phyloP scores from a whole-genome alignment of 2,888 invertebrate genomes.

The Leptopilina drosophilae region DNA sequence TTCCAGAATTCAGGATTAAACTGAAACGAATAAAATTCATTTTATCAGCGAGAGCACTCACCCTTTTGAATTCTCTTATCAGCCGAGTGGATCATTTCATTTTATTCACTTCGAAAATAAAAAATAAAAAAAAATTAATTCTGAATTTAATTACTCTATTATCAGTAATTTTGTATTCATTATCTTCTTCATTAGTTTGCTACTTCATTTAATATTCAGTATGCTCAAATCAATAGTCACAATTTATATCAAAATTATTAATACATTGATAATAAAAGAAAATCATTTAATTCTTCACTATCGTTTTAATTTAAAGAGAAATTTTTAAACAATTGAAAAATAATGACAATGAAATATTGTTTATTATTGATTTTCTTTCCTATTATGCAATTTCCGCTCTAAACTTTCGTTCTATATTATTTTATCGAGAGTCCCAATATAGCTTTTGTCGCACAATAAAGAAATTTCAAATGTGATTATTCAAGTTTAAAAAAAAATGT shows the following conservation, averaged over 20 bases:
- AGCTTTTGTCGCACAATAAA: not conserved
- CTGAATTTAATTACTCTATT: not conserved
- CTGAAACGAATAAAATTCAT: conserved; percentile 3
- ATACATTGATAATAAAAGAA: too few relatives aligned
- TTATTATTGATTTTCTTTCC: too few relatives aligned
- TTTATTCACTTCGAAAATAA: not conserved
- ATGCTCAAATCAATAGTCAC: too few relatives aligned
- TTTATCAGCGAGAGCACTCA: not conserved
- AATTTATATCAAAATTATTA: too few relatives aligned
- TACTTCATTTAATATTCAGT: too few relatives aligned
- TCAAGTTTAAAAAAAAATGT: not conserved
- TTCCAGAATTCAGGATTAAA: conserved; percentile 11
- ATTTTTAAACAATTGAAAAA: not conserved
- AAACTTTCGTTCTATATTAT: not conserved
- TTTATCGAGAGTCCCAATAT: too few relatives aligned
- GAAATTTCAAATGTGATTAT: not conserved
- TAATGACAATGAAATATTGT: not conserved
- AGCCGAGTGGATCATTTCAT: not conserved
- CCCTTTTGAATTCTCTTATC: conserved; percentile 3
- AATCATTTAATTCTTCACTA: too few relatives aligned
- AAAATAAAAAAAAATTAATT: not conserved
- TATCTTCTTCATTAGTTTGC: too few relatives aligned
- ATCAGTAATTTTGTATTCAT: not conserved
- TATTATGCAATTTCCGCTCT: not conserved
- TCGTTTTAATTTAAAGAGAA: too few relatives aligned